Evolutionary conservation across 1,140 invertebrate species (phyloP), one percentile per base, ranked within the genome.

Genomic region (Danaus plexippus): DNA sequence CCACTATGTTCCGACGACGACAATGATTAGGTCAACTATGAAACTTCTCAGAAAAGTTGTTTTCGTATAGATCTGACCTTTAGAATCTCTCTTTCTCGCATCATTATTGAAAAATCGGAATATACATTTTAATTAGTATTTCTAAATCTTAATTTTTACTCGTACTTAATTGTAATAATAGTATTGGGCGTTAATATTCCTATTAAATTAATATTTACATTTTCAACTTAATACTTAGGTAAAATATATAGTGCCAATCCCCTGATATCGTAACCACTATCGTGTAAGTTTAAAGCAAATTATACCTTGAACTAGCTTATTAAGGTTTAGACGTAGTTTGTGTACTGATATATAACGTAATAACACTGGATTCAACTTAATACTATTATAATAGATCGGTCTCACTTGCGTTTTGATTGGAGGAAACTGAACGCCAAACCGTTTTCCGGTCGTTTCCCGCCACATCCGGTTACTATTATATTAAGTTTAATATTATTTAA

Each of bases 1-100:
- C 91, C 91, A 9, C 75, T 92, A 15, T 82, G 92, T 51, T 89
- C 90, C 15, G 90, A 92, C 56, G 91, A 92, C 60, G 89, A 91
- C 57, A 89, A 91, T 41, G 89, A 90, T 54, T 83, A 80, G 67
- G 22, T 32, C 57, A 57, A 15, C 55, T 60, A 46, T 51, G 32
- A 32, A 32, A 32, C 22, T 32, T 32, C 22, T 32, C 22, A 32
- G 7, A 15, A 32, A 32, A 32, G 12, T 61, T 49, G 18, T 49
- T 46, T 53, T 57, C 11, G 11, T 41, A 50, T 32, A 11, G 7
- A 11, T 47, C 49, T 53, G 54, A 57, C 54, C 54, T 52, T 22
- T 64, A 63, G 51, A 59, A 61, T 62, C 44, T 59, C 58, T 43
- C 58, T 54, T 55, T 71, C 49, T 71, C 67, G 66, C 54, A 66